Evolutionary conservation across 2,113 vertebrate genomes (phyloP), one percentile per base, ranked within the genome.

Genomic region (Carassius auratus): DNA sequence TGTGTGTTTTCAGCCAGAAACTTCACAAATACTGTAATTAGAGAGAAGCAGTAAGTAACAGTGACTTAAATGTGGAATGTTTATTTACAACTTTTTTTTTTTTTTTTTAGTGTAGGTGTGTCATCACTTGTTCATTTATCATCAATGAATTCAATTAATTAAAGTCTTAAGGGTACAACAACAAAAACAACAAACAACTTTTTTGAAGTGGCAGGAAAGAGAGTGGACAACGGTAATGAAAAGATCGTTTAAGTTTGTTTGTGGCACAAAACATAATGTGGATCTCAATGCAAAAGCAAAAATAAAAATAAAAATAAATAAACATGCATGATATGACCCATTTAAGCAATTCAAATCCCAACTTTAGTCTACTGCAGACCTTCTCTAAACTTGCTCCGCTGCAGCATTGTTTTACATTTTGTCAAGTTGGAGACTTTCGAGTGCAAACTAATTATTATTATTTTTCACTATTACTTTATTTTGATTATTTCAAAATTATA

Each of bases 401-500:
- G 42, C 71, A 48, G n/a, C 26, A 59, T 42, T 2, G 33, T 8
- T 2, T 4, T 23, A 23, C 10, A 74, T 52, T 21, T 38, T 13
- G 4, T 36, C 30, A 42, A 42, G 38, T 79, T 42, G 1, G 33
- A 48, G 59, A 64, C 13, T 64, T 80, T 42, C 10, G 14, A 80
- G 15, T 9, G 78, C 4, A 59, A 78, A 59, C 15, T 59, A 59
- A 78, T 57, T 33, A 26, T 55, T 55, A n/a, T 42, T 59, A 36
- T 8, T 76, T 76, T 15, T 52, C 50, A 26, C 42, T 76, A 52
- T 50, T 50, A 19, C 42, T 48, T 81, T 68, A 68, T 81, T 81
- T 81, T n/a, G 79, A 81, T 81, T 69, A 21, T 81, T 69, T 81
- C 42, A 12, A 52, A 81, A 69, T 52, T 26, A n/a, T 33, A 50